Percentiles rank a stretch among this genome's conserved stretches.
These are phyloP conservation scores for Stegophylla sp. DNA, from an alignment of 2,888 invertebrate genomes.

Conservation along the genomic window DNA sequence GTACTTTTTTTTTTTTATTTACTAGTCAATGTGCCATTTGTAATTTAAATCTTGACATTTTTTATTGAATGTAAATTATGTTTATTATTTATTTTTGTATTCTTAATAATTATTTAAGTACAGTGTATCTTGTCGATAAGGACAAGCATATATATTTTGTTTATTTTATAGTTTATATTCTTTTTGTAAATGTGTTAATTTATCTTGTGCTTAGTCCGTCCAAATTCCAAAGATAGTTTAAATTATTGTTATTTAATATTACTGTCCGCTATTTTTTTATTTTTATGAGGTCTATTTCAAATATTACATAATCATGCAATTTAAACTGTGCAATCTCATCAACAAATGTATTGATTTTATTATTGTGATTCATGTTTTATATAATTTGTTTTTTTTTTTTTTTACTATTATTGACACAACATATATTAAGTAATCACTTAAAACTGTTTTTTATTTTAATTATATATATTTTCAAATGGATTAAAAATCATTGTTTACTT, in stretches of 20 bases:
- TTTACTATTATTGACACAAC: too few species aligned
- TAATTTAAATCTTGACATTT: constrained; percentile 22
- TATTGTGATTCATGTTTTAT: constrained; percentile 1
- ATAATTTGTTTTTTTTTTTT: not conserved
- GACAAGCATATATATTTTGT: not conserved
- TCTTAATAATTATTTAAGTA: not conserved
- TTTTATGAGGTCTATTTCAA: constrained; percentile 11
- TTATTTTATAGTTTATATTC: not conserved
- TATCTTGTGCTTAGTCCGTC: constrained; percentile 38
- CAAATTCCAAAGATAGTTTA: constrained; percentile 35
- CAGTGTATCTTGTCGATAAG: not conserved
- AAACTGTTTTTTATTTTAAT: constrained; percentile 6
- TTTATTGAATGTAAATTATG: constrained; percentile 17
- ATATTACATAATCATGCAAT: constrained; percentile 29
- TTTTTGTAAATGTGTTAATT: constrained; percentile 1
- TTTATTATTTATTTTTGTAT: constrained; percentile 42
- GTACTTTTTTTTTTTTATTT: constrained; percentile 25
- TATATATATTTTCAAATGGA: not conserved
- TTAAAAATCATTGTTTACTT: too few species aligned
- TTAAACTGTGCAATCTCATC: not conserved
- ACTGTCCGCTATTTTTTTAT: not conserved
- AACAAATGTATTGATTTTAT: constrained; percentile 7
- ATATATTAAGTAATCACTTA: not conserved
- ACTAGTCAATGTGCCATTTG: constrained; percentile 57
- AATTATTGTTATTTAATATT: constrained; percentile 21